These are phyloP conservation scores for Dendrophyllia cribrosa DNA, from an alignment of 64 coral and sea anemone species.

Conservation along the genomic window DNA sequence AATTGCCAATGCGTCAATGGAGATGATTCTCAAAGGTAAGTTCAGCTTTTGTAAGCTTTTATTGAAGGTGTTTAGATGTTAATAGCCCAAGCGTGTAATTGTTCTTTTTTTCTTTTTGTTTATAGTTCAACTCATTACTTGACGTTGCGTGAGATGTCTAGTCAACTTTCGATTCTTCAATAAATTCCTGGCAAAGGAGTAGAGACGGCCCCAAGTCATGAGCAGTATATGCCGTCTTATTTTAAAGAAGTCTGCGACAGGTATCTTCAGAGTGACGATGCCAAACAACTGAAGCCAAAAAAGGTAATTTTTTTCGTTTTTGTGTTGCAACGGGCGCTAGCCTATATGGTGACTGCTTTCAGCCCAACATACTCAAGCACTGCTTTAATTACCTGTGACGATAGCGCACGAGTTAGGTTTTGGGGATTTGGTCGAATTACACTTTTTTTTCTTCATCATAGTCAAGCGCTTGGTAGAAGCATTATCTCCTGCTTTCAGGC, in stretches of 20 bases:
- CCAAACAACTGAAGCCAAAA: background rate
- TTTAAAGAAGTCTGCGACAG: slow-evolving; percentile 28
- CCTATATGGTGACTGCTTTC: no score
- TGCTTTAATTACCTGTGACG: no score
- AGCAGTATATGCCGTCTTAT: slow-evolving; percentile 22
- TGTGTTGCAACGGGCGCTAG: no score
- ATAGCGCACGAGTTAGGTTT: no score
- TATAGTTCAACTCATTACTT: background rate
- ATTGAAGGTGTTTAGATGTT: background rate
- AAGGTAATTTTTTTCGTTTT: background rate
- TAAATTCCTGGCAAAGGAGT: slow-evolving; percentile 3
- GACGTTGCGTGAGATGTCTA: slow-evolving; percentile 1
- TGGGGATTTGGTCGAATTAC: no score
- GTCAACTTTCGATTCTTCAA: background rate
- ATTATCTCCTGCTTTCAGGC: no score
- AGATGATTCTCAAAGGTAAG: background rate
- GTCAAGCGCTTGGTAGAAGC: no score
- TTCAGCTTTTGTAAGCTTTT: background rate
- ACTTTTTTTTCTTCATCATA: no score
- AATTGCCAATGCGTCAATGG: background rate
- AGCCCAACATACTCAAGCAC: no score
- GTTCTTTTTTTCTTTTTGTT: background rate
- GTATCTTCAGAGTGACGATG: background rate
- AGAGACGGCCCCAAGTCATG: background rate
- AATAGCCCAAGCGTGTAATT: background rate